Conservation (phyloP, 2,888 invertebrate species). For the Chouioia cunea region DNA sequence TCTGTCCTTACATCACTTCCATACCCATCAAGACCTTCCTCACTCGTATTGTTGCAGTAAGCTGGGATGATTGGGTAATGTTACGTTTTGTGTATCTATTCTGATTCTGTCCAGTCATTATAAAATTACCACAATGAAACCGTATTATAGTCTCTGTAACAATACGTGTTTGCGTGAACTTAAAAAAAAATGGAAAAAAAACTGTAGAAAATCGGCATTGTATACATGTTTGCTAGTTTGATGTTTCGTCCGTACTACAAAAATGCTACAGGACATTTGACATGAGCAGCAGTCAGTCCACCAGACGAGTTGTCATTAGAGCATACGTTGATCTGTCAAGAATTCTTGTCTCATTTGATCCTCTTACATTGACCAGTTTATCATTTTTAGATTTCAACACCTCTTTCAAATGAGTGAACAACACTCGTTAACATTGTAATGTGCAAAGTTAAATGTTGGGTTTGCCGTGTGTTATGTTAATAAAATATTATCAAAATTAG, state of each 20-base stretch:
- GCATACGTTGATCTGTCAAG: constrained; percentile 62
- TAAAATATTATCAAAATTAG: too few species aligned
- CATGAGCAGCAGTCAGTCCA: constrained; percentile 68
- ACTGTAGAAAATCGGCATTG: constrained; percentile 48
- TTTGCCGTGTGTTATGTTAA: too few species aligned
- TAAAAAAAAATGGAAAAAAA: constrained; percentile 51
- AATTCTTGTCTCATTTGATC: constrained; percentile 49
- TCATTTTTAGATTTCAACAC: constrained; percentile 24
- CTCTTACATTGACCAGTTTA: constrained; percentile 41
- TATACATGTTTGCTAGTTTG: constrained; percentile 48
- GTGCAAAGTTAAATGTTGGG: not conserved
- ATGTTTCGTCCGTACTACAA: constrained; percentile 51
- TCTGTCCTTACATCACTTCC: constrained; percentile 26
- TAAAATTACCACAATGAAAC: constrained; percentile 46
- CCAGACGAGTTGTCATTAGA: constrained; percentile 68
- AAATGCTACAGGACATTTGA: constrained; percentile 55
- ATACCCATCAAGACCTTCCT: constrained; percentile 45
- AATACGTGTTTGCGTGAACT: constrained; percentile 52
- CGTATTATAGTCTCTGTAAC: constrained; percentile 50
- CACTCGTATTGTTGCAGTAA: constrained; percentile 61
- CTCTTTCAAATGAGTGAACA: constrained; percentile 1
- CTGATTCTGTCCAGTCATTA: constrained; percentile 47
- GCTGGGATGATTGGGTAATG: constrained; percentile 65
- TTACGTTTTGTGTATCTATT: constrained; percentile 58
- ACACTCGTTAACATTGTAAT: constrained; percentile 20